phyloP scores from a whole-genome alignment of 2,113 vertebrate species.

The Megaceryle torquata region DNA sequence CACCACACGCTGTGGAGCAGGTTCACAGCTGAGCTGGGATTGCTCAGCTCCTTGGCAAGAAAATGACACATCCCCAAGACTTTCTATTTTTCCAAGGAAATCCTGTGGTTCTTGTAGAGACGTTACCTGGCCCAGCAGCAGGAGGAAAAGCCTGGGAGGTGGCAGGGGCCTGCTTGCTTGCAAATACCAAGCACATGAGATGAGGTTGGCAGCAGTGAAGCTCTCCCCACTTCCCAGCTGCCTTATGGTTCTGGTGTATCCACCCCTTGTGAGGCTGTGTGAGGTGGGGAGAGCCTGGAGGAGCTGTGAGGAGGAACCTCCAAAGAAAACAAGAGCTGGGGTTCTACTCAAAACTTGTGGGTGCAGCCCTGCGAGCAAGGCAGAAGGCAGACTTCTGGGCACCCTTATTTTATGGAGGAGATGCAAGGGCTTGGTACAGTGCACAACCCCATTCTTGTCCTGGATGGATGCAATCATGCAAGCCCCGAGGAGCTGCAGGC shows the following conservation, averaged over 20 bases:
- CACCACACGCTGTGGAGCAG: background rate
- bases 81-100: background rate
- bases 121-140: background rate
- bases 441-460: background rate
- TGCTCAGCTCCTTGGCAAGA: constrained; percentile 46
- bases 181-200: background rate
- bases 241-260: background rate
- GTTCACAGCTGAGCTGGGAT: constrained; percentile 15
- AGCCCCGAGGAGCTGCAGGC: background rate
- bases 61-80: background rate
- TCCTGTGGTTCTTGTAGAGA: background rate
- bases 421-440: background rate
- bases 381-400: background rate
- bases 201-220: background rate
- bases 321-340: background rate
- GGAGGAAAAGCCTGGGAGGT: background rate
- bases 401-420: background rate
- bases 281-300: background rate
- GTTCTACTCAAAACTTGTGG: background rate
- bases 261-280: background rate
- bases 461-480: background rate
- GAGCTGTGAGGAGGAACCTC: background rate
- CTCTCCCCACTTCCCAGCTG: background rate
- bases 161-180: background rate
- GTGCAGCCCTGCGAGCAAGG: background rate